phyloP scores from a whole-genome alignment of 2,888 invertebrate species.

The Hypena proboscidalis region DNA sequence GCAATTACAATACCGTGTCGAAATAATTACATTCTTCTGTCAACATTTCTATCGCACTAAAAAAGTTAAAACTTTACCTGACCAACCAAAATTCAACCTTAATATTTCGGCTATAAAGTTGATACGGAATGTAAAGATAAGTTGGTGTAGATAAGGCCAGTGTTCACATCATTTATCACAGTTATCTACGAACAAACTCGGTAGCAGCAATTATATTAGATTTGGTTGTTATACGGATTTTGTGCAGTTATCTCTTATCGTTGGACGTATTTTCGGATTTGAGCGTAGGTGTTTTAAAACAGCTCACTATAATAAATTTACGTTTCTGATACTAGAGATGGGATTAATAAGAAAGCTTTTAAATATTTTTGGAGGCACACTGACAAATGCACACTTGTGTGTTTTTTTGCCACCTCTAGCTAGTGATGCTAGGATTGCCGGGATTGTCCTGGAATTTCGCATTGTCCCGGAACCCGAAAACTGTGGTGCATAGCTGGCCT shows the following conservation, averaged over 20 bases:
- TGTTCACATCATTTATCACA: slow-evolving; percentile 61
- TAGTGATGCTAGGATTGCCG: too few species aligned
- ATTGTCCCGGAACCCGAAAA: too few species aligned
- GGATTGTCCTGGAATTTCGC: too few species aligned
- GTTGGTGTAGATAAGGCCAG: slow-evolving; percentile 35
- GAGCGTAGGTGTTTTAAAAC: too few species aligned
- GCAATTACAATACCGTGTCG: slow-evolving; percentile 55
- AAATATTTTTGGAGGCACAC: too few species aligned
- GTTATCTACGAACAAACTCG: slow-evolving; percentile 57
- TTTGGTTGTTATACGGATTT: slow-evolving; percentile 54
- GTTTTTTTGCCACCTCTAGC: too few species aligned
- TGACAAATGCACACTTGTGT: too few species aligned
- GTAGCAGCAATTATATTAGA: slow-evolving; percentile 66
- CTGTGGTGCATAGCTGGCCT: too few species aligned
- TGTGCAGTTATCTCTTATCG: slow-evolving; percentile 38
- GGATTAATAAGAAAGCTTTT: too few species aligned
- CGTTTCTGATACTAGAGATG: too few species aligned
- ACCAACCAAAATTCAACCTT: slow-evolving; percentile 21
- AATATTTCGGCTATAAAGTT: background rate
- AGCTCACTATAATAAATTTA: too few species aligned
- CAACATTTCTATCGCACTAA: slow-evolving; percentile 48
- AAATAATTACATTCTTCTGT: slow-evolving; percentile 55
- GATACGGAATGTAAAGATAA: slow-evolving; percentile 17
- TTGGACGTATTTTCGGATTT: slow-evolving; percentile 14
- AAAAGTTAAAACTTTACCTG: slow-evolving; percentile 12